Base-by-base conservation (phyloP, 2,888 invertebrate species). In the Prosapia bicincta region DNA sequence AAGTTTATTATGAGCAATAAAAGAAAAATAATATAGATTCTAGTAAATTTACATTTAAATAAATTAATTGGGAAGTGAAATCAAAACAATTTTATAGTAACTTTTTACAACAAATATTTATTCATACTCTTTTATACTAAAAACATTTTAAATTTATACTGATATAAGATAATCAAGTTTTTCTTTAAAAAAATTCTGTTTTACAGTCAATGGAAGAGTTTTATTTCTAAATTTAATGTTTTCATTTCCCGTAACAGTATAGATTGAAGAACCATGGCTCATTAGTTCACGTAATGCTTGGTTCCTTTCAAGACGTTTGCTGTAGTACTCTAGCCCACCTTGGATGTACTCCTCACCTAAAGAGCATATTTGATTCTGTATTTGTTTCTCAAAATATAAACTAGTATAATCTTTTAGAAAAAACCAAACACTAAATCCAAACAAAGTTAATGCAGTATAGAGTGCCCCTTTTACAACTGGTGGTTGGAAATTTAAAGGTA, bases 281-380 rank as follows among this genome's bases (percentile, higher is more conserved):
- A 13, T 5, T 9, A 54, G 20, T 54, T 54, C 54, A 54, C 20
- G 54, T 13, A 54, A 54, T 20, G 54, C 54, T 54, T 54, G n/a
- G 20, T 54, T 54, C 7, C 54, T 54, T 54, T 54, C 54, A 20
- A 54, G 54, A 1, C 54, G n/a, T 9, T 93, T 94, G 26, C 89
- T 88, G 83, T 95, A 96, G 85, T 89, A 96, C 83, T 92, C 90
- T 30, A 90, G 85, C 2, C 94, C 96, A 69, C 94, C 93, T 82
- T 90, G 87, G 10, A 90, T 85, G 83, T 91, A 93, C 66, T 90
- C 86, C 65, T 86, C 84, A 65, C 90, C 90, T 75, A 91, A 83
- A 30, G 87, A 83, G 78, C 89, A 88, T 24, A 95, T 85, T 78
- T 86, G 84, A 74, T 88, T 85, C 83, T 96, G 95, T 24, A 89